Base-by-base conservation (phyloP, 2,113 vertebrate species). In the Malurus cyaneus region DNA sequence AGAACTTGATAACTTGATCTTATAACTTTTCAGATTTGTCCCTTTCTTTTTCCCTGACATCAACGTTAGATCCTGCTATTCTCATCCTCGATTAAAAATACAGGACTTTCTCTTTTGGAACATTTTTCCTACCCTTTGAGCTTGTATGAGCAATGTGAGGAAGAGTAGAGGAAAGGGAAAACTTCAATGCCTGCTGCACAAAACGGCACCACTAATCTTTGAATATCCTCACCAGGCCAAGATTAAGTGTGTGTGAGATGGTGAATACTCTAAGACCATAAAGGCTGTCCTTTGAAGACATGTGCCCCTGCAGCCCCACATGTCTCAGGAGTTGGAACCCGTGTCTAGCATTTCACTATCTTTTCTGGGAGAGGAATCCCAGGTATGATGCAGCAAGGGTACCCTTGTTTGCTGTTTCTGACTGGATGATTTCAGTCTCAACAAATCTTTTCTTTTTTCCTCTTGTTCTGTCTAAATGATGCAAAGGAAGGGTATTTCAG, bases 221-320 rank as follows among this genome's bases (percentile, higher is more conserved):
- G 64, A 76, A 80, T 47, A 90, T 20, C 32, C 9, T 49, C 49
- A 52, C 32, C 24, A 53, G 26, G 20, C 14, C 7, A 59, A 83
- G 17, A 73, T 18, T 23, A 34, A 15, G 2, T 23, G 6, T 31
- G 8, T 54, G 20, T 66, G 36, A 77, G 47, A 23, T 36, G 4
- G 18, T 39, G 14, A 84, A 62, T 34, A 41, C 31, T 16, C 8
- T 71, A 34, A 66, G n/a, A 50, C 11, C 42, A 54, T 42, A 42
- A 65, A 65, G n/a, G 7, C 16, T 52, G 11, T 46, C 10, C 12
- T 80, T 54, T 83, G 46, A 39, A 59, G 26, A 73, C n/a, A n/a
- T n/a, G n/a, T n/a, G n/a, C n/a, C 9, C 18, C 28, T 65, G 44
- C 28, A 66, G 9, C 3, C 14, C 31, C 28, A 25, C 0, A 0